Conservation (phyloP, 2,113 vertebrate genomes). For the Podocnemis expansa region DNA sequence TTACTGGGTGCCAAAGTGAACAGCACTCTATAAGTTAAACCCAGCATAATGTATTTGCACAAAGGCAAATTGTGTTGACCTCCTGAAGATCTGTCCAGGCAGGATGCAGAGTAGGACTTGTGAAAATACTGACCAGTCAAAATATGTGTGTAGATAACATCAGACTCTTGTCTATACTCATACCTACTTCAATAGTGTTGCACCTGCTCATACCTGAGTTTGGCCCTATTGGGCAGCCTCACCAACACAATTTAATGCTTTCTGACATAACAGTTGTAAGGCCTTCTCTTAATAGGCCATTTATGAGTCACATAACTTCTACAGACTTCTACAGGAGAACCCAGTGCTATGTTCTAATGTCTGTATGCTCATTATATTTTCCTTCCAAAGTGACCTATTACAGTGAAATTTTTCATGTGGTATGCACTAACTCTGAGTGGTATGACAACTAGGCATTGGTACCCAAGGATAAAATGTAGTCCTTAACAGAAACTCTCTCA, state of each 20-base stretch:
- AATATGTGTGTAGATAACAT: neutral
- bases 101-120: neutral
- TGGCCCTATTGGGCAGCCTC: neutral
- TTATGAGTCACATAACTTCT: neutral
- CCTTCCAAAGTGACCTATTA: neutral
- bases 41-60: neutral
- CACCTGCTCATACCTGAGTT: neutral
- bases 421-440: neutral
- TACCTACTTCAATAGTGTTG: neutral
- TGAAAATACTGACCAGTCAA: neutral
- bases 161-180: neutral
- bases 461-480: slow-evolving; percentile 5
- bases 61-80: neutral
- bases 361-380: neutral
- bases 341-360: neutral
- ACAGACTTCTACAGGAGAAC: neutral
- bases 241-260: neutral
- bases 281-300: rapidly evolving
- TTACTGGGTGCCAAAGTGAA: neutral
- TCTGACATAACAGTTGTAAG: neutral
- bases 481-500: neutral
- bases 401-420: neutral
- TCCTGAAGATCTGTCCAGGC: too few relatives aligned
- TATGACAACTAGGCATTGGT: neutral
- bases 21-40: neutral